Percentiles rank a stretch among this genome's conserved stretches.
Conservation (phyloP, 2,113 vertebrate genomes). For the Vidua chalybeata region DNA sequence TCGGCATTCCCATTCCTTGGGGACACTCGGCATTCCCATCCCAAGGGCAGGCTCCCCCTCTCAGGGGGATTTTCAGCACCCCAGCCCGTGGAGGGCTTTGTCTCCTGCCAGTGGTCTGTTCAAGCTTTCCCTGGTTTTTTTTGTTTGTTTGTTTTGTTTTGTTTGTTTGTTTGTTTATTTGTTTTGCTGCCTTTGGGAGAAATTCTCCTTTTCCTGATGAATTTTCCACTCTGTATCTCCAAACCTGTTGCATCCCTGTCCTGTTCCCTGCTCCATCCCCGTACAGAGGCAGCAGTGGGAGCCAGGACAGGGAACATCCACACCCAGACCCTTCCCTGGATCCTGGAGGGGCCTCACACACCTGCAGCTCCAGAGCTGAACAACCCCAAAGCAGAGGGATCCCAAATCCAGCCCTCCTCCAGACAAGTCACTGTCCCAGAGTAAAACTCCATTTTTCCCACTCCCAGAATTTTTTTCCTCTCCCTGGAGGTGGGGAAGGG, state of each 20-base stretch:
- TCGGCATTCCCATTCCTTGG: rapidly evolving
- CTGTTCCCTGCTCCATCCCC: neutral
- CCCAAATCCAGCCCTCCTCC: neutral
- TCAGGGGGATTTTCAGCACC: neutral
- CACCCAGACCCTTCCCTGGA: neutral
- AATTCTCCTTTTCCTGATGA: neutral
- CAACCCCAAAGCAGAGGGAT: neutral
- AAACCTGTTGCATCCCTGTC: rapidly evolving
- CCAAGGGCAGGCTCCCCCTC: neutral
- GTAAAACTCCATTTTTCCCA: neutral
- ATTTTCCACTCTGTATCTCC: neutral
- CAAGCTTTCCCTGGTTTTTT: neutral
- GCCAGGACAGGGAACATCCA: neutral
- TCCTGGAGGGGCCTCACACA: rapidly evolving
- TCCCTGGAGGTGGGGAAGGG: neutral
- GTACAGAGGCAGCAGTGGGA: neutral
- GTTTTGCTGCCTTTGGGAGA: neutral
- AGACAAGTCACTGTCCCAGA: no score
- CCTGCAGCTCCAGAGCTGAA: neutral
- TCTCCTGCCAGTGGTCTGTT: rapidly evolving
- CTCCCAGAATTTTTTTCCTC: neutral
- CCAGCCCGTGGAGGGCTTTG: rapidly evolving
- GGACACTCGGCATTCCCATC: rapidly evolving
- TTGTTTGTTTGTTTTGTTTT: no score
- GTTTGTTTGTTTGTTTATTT: neutral